A percentile compares a stretch with the other conserved stretches of the same genome.
Conservation (phyloP, 2,113 vertebrate genomes). For the Myocastor coypus region DNA sequence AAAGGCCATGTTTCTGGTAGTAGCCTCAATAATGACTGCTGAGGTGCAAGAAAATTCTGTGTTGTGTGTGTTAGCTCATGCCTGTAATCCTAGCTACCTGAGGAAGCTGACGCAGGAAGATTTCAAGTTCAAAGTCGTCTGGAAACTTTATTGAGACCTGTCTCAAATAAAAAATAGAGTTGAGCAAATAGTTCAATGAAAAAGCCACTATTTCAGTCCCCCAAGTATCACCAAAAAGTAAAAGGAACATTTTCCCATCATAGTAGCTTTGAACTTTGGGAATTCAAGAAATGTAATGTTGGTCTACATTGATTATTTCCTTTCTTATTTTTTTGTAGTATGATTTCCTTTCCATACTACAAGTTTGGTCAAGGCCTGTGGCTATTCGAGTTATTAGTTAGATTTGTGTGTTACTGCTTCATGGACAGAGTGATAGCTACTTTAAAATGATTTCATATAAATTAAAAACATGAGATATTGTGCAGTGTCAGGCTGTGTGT, state of each 20-base stretch:
- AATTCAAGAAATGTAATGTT: conserved; percentile 23
- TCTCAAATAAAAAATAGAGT: not conserved
- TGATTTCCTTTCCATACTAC: not conserved
- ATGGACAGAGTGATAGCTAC: not conserved
- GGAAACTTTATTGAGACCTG: not conserved
- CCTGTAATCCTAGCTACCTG: not conserved
- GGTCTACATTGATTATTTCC: not conserved
- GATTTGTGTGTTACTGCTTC: not conserved
- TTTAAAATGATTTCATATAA: conserved; percentile 39
- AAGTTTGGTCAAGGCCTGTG: not conserved
- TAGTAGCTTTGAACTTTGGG: not conserved
- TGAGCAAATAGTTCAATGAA: not conserved
- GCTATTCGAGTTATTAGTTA: not conserved
- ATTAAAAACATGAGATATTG: not conserved
- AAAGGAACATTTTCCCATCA: not conserved
- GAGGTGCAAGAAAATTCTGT: not conserved
- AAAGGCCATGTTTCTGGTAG: not conserved
- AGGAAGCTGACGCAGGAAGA: not conserved
- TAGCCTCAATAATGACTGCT: not conserved
- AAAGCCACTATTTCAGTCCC: not conserved
- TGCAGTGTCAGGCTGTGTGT: not conserved
- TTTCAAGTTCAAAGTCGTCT: not conserved
- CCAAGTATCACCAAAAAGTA: not conserved
- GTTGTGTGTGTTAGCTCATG: not conserved
- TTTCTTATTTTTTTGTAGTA: not conserved